These are phyloP conservation scores for Allacma fusca DNA, from an alignment of 2,888 invertebrate genomes.

Conservation along the genomic window DNA sequence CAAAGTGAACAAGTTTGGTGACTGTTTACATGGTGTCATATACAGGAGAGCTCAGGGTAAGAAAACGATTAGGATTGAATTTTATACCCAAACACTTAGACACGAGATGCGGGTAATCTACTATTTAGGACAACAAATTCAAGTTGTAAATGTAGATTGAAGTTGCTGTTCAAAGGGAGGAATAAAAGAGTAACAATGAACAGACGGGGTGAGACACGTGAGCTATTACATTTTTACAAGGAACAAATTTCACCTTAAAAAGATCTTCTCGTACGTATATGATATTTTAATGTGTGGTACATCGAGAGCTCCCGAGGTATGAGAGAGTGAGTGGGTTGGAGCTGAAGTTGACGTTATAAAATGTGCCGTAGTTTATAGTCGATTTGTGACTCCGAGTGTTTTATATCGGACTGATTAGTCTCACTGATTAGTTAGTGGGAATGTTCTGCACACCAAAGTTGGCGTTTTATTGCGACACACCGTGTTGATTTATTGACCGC, in stretches of 20 bases:
- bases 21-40: too few relatives aligned
- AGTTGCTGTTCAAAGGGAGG: background rate
- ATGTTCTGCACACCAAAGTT: conserved; percentile 37
- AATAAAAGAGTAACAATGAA: background rate
- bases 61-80: background rate
- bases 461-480: conserved; percentile 41
- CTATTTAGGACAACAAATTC: conserved; percentile 2
- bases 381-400: conserved; percentile 39
- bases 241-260: conserved; percentile 26
- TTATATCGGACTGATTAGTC: conserved; percentile 43
- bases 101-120: background rate
- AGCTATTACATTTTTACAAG: conserved; percentile 16
- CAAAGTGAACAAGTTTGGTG: too few relatives aligned
- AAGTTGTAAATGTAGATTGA: conserved; percentile 20
- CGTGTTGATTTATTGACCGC: conserved; percentile 44
- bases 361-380: conserved; percentile 35
- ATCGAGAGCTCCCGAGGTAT: too few relatives aligned
- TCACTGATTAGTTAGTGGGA: conserved; percentile 39
- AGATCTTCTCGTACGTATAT: conserved; percentile 20
- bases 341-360: conserved; percentile 33
- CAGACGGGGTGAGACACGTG: background rate
- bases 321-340: background rate
- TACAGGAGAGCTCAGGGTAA: too few relatives aligned
- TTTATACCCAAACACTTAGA: background rate
- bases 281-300: conserved; percentile 41